Percentiles rank a stretch among this genome's conserved stretches.
phyloP scores from a whole-genome alignment of 2,797 vertebrate species.

The Cossypha niveicapilla region DNA sequence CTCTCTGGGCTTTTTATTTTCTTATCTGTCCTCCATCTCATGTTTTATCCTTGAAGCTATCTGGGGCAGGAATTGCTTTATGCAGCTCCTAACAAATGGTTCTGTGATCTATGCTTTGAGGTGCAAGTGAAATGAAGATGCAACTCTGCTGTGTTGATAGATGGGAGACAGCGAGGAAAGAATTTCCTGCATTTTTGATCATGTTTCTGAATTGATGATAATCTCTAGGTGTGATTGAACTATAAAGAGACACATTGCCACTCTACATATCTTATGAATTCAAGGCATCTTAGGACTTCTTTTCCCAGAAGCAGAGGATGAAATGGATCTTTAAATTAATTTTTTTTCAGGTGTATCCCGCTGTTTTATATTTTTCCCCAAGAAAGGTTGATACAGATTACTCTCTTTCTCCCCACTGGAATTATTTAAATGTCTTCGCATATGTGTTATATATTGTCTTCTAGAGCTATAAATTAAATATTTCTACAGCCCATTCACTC shows the following conservation, averaged over 20 bases:
- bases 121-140: neutral
- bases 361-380: neutral
- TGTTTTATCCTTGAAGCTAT: neutral
- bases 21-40: neutral
- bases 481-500: neutral
- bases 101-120: neutral
- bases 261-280: neutral
- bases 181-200: neutral
- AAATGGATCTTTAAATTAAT: neutral
- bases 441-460: neutral
- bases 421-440: neutral
- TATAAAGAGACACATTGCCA: neutral
- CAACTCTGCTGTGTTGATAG: neutral
- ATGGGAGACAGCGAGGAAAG: neutral
- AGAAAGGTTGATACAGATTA: neutral
- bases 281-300: neutral
- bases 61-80: neutral
- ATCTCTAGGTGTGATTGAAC: neutral
- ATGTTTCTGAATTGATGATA: neutral
- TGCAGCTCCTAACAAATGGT: neutral
- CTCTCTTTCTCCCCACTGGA: neutral
- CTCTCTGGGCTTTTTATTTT: rapidly evolving
- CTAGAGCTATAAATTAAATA: neutral
- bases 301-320: neutral
- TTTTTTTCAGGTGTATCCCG: neutral